These are phyloP conservation scores for Stomatorhinus ivindoensis DNA, from an alignment of 2,113 vertebrate species.

Conservation along the genomic window DNA sequence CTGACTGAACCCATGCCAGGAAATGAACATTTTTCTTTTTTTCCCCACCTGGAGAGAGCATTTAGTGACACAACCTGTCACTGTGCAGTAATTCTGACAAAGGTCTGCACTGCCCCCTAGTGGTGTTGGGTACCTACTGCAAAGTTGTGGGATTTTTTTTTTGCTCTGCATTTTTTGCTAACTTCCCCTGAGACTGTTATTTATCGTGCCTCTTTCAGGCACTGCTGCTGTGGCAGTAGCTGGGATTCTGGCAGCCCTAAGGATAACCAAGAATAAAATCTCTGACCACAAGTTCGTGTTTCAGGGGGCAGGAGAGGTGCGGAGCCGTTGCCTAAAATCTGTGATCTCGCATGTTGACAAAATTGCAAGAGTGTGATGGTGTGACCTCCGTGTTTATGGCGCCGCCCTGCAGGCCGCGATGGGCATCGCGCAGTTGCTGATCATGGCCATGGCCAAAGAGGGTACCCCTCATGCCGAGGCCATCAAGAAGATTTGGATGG, in stretches of 20 bases:
- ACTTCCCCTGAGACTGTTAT: background rate
- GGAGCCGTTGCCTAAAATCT: background rate
- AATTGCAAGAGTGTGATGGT: background rate
- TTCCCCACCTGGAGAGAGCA: background rate
- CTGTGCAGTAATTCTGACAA: background rate
- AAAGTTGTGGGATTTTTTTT: background rate
- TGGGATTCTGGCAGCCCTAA: conserved; percentile 79
- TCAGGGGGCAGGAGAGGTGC: conserved; percentile 94
- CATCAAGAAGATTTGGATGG: conserved; percentile 88
- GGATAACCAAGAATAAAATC: conserved; percentile 85
- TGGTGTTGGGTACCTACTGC: background rate
- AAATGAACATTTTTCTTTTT: background rate
- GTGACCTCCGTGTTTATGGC: background rate
- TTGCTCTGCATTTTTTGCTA: background rate
- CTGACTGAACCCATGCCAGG: background rate
- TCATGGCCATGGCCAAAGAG: conserved; percentile 91
- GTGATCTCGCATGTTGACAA: background rate
- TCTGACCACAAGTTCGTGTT: conserved; percentile 89
- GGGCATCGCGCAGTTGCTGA: conserved; percentile 84
- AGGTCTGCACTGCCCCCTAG: background rate
- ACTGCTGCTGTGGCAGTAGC: conserved; percentile 91
- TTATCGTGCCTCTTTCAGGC: conserved; percentile 56
- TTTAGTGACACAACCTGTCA: background rate
- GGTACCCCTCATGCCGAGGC: conserved; percentile 72
- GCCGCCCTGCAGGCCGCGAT: conserved; percentile 71